Conservation (phyloP, 1,140 invertebrate species). For the Vanessa atalanta region DNA sequence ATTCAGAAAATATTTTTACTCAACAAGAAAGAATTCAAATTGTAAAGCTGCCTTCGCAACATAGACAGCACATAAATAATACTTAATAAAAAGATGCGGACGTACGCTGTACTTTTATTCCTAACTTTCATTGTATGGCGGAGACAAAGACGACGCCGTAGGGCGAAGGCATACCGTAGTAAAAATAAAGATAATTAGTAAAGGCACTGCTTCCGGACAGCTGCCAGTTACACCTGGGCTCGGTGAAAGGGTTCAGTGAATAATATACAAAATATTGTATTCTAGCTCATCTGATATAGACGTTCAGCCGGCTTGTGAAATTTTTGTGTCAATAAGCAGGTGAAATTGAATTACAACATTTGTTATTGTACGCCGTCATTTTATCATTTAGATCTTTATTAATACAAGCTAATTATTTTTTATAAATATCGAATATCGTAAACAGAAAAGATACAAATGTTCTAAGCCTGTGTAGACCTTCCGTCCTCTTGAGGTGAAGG, state of each 20-base stretch:
- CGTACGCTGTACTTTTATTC: conserved; percentile 39
- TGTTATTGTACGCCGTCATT: not conserved
- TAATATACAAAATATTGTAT: conserved; percentile 37
- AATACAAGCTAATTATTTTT: not conserved
- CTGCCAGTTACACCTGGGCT: conserved; percentile 60
- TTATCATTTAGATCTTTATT: not conserved
- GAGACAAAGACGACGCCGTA: conserved; percentile 36
- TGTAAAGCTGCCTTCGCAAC: conserved; percentile 19
- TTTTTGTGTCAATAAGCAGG: conserved; percentile 13
- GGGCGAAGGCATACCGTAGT: conserved; percentile 36
- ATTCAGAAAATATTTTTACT: conserved; percentile 9
- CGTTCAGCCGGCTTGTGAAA: conserved; percentile 5
- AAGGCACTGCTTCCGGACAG: conserved; percentile 58
- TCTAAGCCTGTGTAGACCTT: too few relatives aligned
- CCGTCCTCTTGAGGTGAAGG: too few relatives aligned
- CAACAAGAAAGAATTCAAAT: conserved; percentile 10
- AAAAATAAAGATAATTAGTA: conserved; percentile 62
- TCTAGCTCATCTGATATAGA: conserved; percentile 30
- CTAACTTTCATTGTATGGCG: conserved; percentile 35
- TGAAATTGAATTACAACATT: not conserved
- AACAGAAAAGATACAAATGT: too few relatives aligned
- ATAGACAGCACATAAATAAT: conserved; percentile 30
- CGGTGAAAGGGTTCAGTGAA: conserved; percentile 47
- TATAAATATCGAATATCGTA: too few relatives aligned
- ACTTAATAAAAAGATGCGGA: conserved; percentile 29